phyloP scores from a whole-genome alignment of 2,113 vertebrate genomes.

The Thymallus thymallus region DNA sequence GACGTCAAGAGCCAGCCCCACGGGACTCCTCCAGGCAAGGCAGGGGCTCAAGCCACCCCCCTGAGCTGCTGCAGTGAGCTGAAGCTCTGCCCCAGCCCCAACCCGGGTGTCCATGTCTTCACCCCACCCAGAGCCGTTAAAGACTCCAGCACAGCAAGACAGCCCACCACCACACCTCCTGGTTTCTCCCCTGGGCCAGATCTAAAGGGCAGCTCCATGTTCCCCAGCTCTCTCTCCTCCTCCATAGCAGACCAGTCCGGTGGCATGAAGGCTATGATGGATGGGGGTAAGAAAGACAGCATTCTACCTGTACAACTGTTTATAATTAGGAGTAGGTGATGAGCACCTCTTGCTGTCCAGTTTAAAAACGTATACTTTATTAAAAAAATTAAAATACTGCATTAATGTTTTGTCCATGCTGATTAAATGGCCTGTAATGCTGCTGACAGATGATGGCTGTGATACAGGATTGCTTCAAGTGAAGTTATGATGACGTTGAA shows the following conservation, averaged over 20 bases:
- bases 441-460: too few relatives aligned
- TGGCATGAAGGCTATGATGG: constrained; percentile 82
- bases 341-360: too few relatives aligned
- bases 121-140: constrained; percentile 75
- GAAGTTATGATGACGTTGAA: too few relatives aligned
- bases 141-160: constrained; percentile 68
- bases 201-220: constrained; percentile 78
- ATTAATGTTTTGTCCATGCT: too few relatives aligned
- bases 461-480: too few relatives aligned
- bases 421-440: too few relatives aligned
- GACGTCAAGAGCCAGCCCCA: constrained; percentile 40
- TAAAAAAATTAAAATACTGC: too few relatives aligned
- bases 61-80: constrained; percentile 16
- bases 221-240: constrained; percentile 76
- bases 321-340: too few relatives aligned
- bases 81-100: constrained; percentile 35
- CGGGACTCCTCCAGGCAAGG: not conserved
- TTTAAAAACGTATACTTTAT: too few relatives aligned
- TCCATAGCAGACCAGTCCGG: constrained; percentile 80
- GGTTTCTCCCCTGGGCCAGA: constrained; percentile 79
- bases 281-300: constrained; percentile 73
- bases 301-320: too few relatives aligned
- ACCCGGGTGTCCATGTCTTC: constrained; percentile 57
- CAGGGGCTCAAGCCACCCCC: not conserved
- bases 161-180: constrained; percentile 75